phyloP scores from a whole-genome alignment of 1,140 invertebrate species.

The Drosophila cardini region DNA sequence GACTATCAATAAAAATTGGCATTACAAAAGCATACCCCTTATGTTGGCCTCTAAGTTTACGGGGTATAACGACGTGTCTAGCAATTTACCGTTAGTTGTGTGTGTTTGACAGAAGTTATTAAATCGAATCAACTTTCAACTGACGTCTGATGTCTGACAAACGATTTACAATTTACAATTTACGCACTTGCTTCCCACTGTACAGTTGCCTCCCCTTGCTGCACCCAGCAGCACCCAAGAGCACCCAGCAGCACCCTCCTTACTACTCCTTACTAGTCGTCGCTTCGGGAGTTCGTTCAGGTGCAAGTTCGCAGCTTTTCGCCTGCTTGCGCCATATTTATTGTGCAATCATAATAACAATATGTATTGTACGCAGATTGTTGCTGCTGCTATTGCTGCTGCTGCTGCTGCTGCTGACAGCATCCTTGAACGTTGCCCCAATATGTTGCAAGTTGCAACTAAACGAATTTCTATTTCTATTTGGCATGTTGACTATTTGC shows the following conservation, averaged over 20 bases:
- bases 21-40: constrained; percentile 12
- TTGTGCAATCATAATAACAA: constrained; percentile 77
- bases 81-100: constrained; percentile 49
- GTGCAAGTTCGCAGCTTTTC: constrained; percentile 40
- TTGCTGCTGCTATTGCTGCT: constrained; percentile 11
- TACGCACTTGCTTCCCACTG: constrained; percentile 44
- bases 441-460: constrained; percentile 40
- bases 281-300: constrained; percentile 21
- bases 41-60: background rate
- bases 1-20: background rate
- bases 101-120: constrained; percentile 74
- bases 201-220: background rate
- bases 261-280: background rate
- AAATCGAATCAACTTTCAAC: constrained; percentile 74
- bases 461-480: constrained; percentile 75
- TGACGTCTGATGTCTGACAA: constrained; percentile 47
- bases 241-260: background rate
- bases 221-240: background rate
- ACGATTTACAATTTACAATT: constrained; percentile 41
- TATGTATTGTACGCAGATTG: constrained; percentile 41
- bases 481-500: constrained; percentile 67
- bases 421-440: constrained; percentile 53
- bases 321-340: constrained; percentile 58
- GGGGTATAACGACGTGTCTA: constrained; percentile 44
- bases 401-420: constrained; percentile 54